Percentiles rank a stretch among this genome's conserved stretches.
Conservation (phyloP, 2,797 vertebrate genomes). For the Threskiornis aethiopicus region DNA sequence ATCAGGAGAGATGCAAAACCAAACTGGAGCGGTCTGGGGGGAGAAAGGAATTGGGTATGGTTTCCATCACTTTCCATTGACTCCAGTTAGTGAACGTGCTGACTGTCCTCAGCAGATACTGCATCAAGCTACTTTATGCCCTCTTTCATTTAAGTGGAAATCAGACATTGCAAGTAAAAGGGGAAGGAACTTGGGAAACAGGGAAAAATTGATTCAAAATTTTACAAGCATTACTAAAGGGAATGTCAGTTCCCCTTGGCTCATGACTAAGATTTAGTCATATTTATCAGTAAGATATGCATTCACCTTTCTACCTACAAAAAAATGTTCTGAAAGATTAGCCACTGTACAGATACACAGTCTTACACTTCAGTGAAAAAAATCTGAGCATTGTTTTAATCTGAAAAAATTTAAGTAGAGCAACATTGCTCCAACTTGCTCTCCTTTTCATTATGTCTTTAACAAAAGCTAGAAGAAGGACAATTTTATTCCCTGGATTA, state of each 20-base stretch:
- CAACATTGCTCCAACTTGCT: not conserved
- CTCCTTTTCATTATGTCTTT: not conserved
- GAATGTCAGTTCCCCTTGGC: not conserved
- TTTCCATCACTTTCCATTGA: not conserved
- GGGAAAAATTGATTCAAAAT: not conserved
- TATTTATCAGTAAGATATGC: not conserved
- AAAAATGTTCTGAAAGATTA: not conserved
- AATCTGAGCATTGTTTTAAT: not conserved
- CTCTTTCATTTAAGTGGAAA: not conserved
- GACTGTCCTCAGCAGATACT: not conserved
- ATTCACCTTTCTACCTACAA: not conserved
- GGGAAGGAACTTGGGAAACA: not conserved
- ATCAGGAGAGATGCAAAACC: not conserved
- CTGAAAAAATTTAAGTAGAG: not conserved
- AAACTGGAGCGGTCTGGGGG: not conserved
- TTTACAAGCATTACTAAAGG: not conserved
- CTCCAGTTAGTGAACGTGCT: not conserved
- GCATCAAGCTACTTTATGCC: not conserved
- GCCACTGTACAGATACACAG: not conserved
- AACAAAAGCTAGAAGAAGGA: not conserved
- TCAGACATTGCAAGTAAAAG: not conserved
- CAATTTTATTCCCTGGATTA: not conserved
- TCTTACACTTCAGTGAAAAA: not conserved
- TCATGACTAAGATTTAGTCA: not conserved
- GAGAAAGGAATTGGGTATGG: not conserved